Percentiles rank a stretch among this genome's conserved stretches.
phyloP scores from a whole-genome alignment of 1,140 invertebrate genomes.

The Formica exsecta region DNA sequence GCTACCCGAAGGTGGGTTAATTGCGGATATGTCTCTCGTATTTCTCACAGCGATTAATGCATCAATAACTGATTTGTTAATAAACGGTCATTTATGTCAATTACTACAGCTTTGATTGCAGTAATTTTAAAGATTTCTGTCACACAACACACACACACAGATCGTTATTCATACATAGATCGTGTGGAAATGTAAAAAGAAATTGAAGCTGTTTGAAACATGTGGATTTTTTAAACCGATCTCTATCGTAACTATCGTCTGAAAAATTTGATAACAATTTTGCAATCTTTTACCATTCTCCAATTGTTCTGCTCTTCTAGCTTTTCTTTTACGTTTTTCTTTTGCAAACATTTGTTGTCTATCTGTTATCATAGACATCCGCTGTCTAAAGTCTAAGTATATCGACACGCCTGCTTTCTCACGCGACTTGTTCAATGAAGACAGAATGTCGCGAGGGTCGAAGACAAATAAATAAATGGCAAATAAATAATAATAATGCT shows the following conservation, averaged over 20 bases:
- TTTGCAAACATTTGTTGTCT: not conserved
- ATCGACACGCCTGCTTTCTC: constrained; percentile 23
- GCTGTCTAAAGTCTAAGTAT: not conserved
- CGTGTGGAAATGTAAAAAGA: not conserved
- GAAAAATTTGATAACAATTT: not conserved
- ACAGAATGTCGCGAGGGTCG: not conserved
- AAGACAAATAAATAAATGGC: constrained; percentile 27
- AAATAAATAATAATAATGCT: not conserved
- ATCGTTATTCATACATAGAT: not conserved
- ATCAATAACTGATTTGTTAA: not conserved
- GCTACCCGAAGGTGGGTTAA: constrained; percentile 60
- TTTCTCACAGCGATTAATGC: not conserved
- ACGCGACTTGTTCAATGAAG: constrained; percentile 13
- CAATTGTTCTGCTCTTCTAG: not conserved
- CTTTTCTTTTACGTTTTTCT: not conserved
- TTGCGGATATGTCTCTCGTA: constrained; percentile 3
- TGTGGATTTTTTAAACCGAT: not conserved
- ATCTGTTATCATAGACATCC: constrained; percentile 6
- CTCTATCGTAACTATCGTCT: not conserved
- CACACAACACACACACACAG: too few relatives aligned
- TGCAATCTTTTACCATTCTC: not conserved
- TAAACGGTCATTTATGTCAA: not conserved
- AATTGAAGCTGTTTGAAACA: not conserved
- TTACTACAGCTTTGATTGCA: not conserved
- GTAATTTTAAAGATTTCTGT: not conserved